A percentile compares a stretch with the other conserved stretches of the same genome.
Evolutionary conservation across 1,140 invertebrate genomes (phyloP).

Genomic region (Hormaphis cornu): DNA sequence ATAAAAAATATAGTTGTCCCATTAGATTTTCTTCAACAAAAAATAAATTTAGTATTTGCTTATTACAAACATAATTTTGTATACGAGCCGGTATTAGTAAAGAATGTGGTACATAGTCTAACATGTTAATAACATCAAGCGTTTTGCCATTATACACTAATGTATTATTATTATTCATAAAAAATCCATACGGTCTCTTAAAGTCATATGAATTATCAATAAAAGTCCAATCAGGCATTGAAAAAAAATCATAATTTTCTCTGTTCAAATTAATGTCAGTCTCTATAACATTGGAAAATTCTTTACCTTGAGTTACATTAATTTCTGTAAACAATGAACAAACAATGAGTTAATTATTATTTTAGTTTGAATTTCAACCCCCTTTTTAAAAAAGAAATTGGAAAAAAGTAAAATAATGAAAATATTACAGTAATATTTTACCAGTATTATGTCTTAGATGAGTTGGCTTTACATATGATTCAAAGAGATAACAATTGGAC

Average conservation of each 20-base stretch:
- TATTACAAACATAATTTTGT: neutral
- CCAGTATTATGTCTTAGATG: neutral
- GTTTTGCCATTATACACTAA: neutral
- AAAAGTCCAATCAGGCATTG: neutral
- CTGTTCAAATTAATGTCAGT: neutral
- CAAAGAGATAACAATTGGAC: neutral
- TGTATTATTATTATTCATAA: neutral
- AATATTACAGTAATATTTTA: too few relatives aligned
- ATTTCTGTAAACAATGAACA: neutral
- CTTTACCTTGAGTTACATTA: neutral
- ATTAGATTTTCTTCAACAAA: constrained; percentile 8
- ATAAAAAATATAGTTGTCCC: constrained; percentile 1
- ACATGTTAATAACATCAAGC: constrained; percentile 3
- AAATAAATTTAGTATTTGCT: constrained; percentile 4
- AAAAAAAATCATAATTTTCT: constrained; percentile 9
- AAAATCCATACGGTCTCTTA: constrained; percentile 22
- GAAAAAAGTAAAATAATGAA: too few relatives aligned
- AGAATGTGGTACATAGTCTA: constrained; percentile 6
- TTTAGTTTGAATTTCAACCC: too few relatives aligned
- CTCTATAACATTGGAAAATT: neutral
- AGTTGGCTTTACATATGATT: neutral
- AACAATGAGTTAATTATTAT: neutral
- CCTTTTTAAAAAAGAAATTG: too few relatives aligned
- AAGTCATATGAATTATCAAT: constrained; percentile 17
- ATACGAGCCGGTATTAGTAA: constrained; percentile 9